Percentiles rank a stretch among this genome's conserved stretches.
Conservation (phyloP, 2,888 invertebrate species). For the Sinodicranocentrus sp. region DNA sequence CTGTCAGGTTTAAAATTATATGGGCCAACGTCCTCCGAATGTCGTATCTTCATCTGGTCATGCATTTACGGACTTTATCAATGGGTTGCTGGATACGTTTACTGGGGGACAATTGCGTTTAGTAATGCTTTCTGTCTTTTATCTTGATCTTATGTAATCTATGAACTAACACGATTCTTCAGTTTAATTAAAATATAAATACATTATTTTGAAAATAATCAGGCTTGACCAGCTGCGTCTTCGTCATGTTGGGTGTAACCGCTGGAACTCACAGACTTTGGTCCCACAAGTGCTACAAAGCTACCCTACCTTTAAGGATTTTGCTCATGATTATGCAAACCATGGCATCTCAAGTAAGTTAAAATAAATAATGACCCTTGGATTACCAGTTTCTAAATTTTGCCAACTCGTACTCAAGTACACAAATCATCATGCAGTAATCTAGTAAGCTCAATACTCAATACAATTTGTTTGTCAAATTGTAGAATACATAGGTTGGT, state of each 20-base stretch:
- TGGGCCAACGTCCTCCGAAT: slow-evolving; percentile 64
- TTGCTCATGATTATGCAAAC: neutral
- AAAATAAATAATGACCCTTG: slow-evolving; percentile 97
- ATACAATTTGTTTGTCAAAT: too few species aligned
- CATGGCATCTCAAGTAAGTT: slow-evolving; percentile 79
- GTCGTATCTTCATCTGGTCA: slow-evolving; percentile 52
- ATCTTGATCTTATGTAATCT: neutral
- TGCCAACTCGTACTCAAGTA: slow-evolving; percentile 94
- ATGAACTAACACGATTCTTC: neutral
- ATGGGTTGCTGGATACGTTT: slow-evolving; percentile 43
- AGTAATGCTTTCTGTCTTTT: too few species aligned
- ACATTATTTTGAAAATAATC: neutral
- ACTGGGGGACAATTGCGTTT: slow-evolving; percentile 36
- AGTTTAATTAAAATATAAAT: too few species aligned
- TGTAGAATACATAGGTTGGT: slow-evolving; percentile 90
- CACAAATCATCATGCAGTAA: slow-evolving; percentile 97
- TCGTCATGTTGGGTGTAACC: slow-evolving; percentile 82
- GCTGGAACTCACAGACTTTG: slow-evolving; percentile 1
- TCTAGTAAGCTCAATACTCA: too few species aligned
- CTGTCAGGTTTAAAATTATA: slow-evolving; percentile 47
- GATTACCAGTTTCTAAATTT: slow-evolving; percentile 97
- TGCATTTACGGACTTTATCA: slow-evolving; percentile 49
- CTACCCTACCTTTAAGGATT: neutral
- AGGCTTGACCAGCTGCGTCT: slow-evolving; percentile 15
- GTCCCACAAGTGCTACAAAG: slow-evolving; percentile 1